Evolutionary conservation across 1,140 invertebrate species (phyloP), one percentile per base, ranked within the genome.

Genomic region (Zaprionus camerounensis): DNA sequence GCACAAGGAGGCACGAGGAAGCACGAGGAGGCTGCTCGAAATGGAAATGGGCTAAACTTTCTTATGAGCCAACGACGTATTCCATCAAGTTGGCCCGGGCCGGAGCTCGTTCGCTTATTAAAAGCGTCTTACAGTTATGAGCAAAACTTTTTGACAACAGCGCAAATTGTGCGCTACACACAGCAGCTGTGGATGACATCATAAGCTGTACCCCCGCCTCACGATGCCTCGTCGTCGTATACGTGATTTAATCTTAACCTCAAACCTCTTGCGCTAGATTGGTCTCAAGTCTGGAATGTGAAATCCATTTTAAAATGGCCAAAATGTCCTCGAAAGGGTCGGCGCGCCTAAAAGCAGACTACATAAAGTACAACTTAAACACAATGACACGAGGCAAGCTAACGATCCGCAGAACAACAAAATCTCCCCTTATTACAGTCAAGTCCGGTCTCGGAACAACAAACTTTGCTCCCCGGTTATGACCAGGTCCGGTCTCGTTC

Each of bases 61-160:
- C 41, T 46, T 46, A 46, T 46, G 41, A 46, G 41, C 41, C 41
- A 46, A 46, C 41, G 41, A 61, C 5, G 66, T 56, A 70, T 74
- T 62, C 49, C 65, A 70, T 74, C 65, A 62, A 69, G 11, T 73
- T 68, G 51, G n/a, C 15, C 36, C 20, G 28, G n/a, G 0, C 5
- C 7, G 5, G n/a, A 17, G 41, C 41, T 46, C 41, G n/a, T 58
- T 58, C 38, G 66, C 71, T 74, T 74, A 70, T 74, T 74, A 74
- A 74, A 74, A 56, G 71, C 66, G 71, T 69, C 71, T 74, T 69
- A 62, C 49, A 69, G 71, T 74, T 69, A 74, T 74, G 71, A 41
- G 36, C 28, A 70, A 74, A 74, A 28, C n/a, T 73, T 73, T 73
- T 55, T 36, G 34, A 5, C 22, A 28, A 58, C 41, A 46, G 41